Evolutionary conservation across 2,888 invertebrate species (phyloP).

Genomic region (Chrysolina haemoptera): DNA sequence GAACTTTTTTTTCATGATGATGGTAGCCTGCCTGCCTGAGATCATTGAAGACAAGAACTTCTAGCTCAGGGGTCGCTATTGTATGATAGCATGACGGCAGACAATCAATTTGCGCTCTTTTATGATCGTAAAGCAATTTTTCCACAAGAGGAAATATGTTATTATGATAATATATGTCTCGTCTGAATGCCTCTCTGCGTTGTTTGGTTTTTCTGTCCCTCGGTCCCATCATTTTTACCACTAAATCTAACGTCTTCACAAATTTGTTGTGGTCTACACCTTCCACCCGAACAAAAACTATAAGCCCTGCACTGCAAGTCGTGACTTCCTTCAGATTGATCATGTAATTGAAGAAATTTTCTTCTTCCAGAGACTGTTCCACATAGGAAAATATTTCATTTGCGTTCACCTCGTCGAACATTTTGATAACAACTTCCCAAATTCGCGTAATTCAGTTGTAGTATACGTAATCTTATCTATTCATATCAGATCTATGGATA

Average conservation of each 20-base stretch:
- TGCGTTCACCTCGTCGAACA: constrained; percentile 31
- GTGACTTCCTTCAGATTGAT: neutral
- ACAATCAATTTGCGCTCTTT: neutral
- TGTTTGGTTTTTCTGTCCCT: neutral
- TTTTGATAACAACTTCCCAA: neutral
- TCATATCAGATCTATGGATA: too few relatives aligned
- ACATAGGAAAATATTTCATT: constrained; percentile 35
- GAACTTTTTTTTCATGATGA: neutral
- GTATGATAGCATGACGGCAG: constrained; percentile 31
- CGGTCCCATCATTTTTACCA: constrained; percentile 26
- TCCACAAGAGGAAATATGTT: constrained; percentile 13
- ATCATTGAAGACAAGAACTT: constrained; percentile 25
- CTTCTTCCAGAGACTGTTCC: constrained; percentile 31
- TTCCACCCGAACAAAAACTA: constrained; percentile 5
- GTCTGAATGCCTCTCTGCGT: constrained; percentile 27
- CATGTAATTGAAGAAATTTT: constrained; percentile 32
- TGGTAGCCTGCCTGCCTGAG: constrained; percentile 29
- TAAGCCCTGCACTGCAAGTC: neutral
- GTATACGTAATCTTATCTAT: neutral
- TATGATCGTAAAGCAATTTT: constrained; percentile 13
- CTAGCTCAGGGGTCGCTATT: neutral
- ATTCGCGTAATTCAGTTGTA: neutral
- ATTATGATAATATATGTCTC: constrained; percentile 31
- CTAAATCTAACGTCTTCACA: constrained; percentile 22
- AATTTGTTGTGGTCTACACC: constrained; percentile 21